phyloP scores from a whole-genome alignment of 2,888 invertebrate genomes.

The Patella pellucida region DNA sequence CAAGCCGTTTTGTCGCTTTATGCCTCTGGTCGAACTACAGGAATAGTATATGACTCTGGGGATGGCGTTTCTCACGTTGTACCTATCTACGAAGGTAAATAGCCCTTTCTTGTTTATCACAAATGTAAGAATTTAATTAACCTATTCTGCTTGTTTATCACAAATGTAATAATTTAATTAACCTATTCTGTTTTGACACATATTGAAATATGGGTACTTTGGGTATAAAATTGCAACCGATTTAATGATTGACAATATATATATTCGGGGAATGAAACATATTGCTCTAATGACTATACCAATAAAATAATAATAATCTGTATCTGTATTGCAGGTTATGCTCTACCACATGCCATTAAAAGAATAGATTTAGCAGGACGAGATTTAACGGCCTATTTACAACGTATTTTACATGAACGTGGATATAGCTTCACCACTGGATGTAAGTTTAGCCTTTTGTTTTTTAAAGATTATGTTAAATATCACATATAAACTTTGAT shows the following conservation, averaged over 20 bases:
- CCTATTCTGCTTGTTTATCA: background rate
- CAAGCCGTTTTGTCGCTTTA: conserved; percentile 61
- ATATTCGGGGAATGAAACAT: no score
- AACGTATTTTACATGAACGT: conserved; percentile 62
- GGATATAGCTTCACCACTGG: conserved; percentile 70
- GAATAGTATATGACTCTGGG: conserved; percentile 57
- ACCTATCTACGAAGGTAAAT: conserved; percentile 85
- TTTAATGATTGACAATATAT: no score
- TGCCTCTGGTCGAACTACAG: conserved; percentile 80
- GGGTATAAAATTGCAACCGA: background rate
- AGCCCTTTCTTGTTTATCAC: no score
- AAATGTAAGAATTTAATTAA: no score
- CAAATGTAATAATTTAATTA: no score
- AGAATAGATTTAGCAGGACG: conserved; percentile 49
- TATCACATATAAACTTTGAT: no score
- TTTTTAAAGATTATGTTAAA: no score
- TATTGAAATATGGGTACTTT: background rate
- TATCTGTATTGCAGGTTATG: conserved; percentile 76
- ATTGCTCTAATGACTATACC: no score
- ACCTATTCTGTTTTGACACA: background rate
- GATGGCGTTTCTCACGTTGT: conserved; percentile 78
- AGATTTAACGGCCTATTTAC: conserved; percentile 50
- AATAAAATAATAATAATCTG: background rate
- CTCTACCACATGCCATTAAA: conserved; percentile 52
- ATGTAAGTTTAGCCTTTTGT: conserved; percentile 27